Evolutionary conservation across 37 sponge, comb jelly and placozoan genomes (phyloP).

Genomic region (Beroe forskalii): DNA sequence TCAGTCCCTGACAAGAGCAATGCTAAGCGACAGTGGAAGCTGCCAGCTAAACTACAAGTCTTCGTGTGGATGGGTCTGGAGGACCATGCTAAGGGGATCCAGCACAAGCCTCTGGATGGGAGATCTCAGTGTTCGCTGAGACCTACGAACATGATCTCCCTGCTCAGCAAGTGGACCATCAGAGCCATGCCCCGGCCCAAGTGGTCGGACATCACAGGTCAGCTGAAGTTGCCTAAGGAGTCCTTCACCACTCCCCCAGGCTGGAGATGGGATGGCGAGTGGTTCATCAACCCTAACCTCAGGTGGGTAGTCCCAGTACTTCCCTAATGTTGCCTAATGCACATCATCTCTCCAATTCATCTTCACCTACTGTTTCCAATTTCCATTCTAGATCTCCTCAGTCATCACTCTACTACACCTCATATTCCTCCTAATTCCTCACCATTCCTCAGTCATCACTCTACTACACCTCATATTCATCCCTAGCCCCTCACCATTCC

Average conservation of each 20-base stretch:
- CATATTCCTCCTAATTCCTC: too few species aligned
- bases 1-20: conserved; percentile 79
- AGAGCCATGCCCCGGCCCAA: conserved; percentile 71
- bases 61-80: conserved; percentile 92
- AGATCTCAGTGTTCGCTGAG: conserved; percentile 91
- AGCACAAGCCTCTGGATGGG: conserved; percentile 72
- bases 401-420: too few species aligned
- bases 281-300: conserved; percentile 80
- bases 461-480: too few species aligned
- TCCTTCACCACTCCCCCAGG: conserved; percentile 78
- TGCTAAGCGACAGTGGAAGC: conserved; percentile 69
- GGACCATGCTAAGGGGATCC: conserved; percentile 67
- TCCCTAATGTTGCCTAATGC: too few species aligned
- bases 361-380: too few species aligned
- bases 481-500: too few species aligned
- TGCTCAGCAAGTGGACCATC: conserved; percentile 79
- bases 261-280: conserved; percentile 92
- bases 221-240: conserved; percentile 81
- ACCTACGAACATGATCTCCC: conserved; percentile 78
- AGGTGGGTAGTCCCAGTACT: too few species aligned
- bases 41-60: conserved; percentile 76
- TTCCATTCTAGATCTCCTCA: too few species aligned
- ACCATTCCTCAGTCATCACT: too few species aligned
- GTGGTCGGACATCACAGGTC: conserved; percentile 81
- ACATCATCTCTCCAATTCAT: too few species aligned